A percentile compares a stretch with the other conserved stretches of the same genome.
Evolutionary conservation across 2,113 vertebrate species (phyloP).

Genomic region (Nansenia antarctica): DNA sequence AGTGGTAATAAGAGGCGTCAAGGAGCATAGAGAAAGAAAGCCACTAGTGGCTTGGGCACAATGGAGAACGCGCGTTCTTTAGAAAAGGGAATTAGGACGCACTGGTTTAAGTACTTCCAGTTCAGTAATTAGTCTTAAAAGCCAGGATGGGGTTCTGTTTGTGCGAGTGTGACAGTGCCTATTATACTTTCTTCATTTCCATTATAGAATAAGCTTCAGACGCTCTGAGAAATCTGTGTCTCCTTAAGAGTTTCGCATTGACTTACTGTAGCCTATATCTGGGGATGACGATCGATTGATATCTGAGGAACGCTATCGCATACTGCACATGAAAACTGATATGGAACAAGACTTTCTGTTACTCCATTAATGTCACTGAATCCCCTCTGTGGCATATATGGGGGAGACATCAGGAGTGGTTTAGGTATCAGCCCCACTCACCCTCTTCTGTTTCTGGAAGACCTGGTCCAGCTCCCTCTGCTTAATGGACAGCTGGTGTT

Average conservation of each 20-base stretch:
- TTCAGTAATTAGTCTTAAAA: slow-evolving; percentile 38
- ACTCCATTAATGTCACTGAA: too few species aligned
- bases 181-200: not conserved
- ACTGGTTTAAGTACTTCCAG: not conserved
- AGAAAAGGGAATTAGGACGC: not conserved
- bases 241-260: too few species aligned
- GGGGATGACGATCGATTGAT: too few species aligned
- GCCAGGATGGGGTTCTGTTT: slow-evolving; percentile 14
- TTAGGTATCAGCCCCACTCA: too few species aligned
- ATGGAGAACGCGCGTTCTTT: not conserved
- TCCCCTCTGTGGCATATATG: too few species aligned
- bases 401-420: too few species aligned
- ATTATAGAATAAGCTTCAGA: not conserved
- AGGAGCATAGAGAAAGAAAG: slow-evolving; percentile 10
- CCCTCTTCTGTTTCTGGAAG: slow-evolving; percentile 82
- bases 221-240: too few species aligned
- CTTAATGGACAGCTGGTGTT: slow-evolving; percentile 80
- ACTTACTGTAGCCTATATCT: too few species aligned
- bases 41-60: not conserved
- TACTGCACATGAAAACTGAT: too few species aligned
- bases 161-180: slow-evolving; percentile 1
- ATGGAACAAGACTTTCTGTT: too few species aligned
- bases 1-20: slow-evolving; percentile 19
- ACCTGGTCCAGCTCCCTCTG: slow-evolving; percentile 87
- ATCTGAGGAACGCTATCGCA: too few species aligned